Percentiles rank a stretch among this genome's conserved stretches.
Evolutionary conservation across 1,140 invertebrate genomes (phyloP).

Genomic region (Monomorium pharaonis): DNA sequence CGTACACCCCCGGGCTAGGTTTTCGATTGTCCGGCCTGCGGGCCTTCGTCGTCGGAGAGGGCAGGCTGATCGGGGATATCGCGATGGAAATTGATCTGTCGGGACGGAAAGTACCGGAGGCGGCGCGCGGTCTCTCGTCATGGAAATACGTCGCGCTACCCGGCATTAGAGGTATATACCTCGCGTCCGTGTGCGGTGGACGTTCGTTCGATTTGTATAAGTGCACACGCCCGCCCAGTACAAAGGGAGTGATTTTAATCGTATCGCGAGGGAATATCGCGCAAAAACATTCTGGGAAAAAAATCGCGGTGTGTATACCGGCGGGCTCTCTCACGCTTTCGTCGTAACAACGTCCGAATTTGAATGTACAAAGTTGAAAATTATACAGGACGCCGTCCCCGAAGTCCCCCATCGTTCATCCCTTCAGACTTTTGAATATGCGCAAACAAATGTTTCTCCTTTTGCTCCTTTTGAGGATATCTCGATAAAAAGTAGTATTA

Average conservation of each 20-base stretch:
- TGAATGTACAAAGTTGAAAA: constrained; percentile 44
- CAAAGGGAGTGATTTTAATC: constrained; percentile 49
- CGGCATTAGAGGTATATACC: constrained; percentile 49
- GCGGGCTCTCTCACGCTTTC: background rate
- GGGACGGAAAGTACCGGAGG: constrained; percentile 65
- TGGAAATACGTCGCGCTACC: constrained; percentile 68
- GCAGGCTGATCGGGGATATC: constrained; percentile 48
- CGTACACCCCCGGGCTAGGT: constrained; percentile 71
- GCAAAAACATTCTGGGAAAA: constrained; percentile 43
- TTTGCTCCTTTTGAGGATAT: background rate
- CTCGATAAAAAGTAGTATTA: background rate
- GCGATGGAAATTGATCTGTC: constrained; percentile 72
- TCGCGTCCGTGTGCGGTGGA: background rate
- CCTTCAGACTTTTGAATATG: background rate
- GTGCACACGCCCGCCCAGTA: constrained; percentile 18
- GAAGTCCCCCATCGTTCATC: background rate
- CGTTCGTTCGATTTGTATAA: constrained; percentile 46
- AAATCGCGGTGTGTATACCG: constrained; percentile 7
- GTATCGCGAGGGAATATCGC: constrained; percentile 43
- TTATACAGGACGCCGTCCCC: constrained; percentile 7
- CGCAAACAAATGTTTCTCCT: background rate
- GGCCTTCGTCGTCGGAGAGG: constrained; percentile 66
- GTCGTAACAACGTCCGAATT: constrained; percentile 5
- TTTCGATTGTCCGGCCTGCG: constrained; percentile 72
- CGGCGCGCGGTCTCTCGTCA: constrained; percentile 57